Base-by-base conservation (phyloP, 2,888 invertebrate species). In the Lacanobia wlatinum region DNA sequence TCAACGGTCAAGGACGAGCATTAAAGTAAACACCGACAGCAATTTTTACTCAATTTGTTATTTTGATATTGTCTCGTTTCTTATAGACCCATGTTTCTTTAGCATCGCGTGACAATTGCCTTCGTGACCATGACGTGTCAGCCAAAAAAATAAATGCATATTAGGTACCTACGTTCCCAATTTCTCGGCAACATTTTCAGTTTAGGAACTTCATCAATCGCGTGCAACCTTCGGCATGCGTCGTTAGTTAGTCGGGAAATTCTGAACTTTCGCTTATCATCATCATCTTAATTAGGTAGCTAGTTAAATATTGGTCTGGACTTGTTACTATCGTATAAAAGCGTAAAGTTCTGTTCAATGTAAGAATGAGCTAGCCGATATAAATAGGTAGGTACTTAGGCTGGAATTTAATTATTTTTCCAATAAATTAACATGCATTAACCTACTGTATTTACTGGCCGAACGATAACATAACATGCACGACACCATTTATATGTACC, bases 1-100 rank as follows among this genome's bases (percentile, higher is more conserved):
- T 68, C 82, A 80, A 78, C n/a, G 61, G 78, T 78, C 79, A 80
- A 82, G 79, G 72, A 50, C 58, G 28, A 60, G 16, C 55, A 65
- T 60, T 78, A 52, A 40, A 64, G 21, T 73, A 75, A 67, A 63
- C 48, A 65, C 53, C 9, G 18, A 73, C 64, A 73, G 28, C 50
- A 52, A 52, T 73, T 62, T 62, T 38, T 56, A 50, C 50, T 55
- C 21, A 60, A 64, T 55, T 63, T 63, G 46, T 21, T 43, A n/a
- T 60, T 60, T 38, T 40, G 53, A 58, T 40, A 48, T 62, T 79
- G 23, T 38, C 34, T 63, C 23, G 23, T 60, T 62, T 38, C 5
- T 38, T 38, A 52, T 1, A n/a, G 14, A n/a, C 0, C 21, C n/a
- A 46, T 21, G 23, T 55, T 46, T 43, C 40, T 53, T 52, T 64